Conservation (phyloP, 1,140 invertebrate genomes). For the Heliothis subflexa region DNA sequence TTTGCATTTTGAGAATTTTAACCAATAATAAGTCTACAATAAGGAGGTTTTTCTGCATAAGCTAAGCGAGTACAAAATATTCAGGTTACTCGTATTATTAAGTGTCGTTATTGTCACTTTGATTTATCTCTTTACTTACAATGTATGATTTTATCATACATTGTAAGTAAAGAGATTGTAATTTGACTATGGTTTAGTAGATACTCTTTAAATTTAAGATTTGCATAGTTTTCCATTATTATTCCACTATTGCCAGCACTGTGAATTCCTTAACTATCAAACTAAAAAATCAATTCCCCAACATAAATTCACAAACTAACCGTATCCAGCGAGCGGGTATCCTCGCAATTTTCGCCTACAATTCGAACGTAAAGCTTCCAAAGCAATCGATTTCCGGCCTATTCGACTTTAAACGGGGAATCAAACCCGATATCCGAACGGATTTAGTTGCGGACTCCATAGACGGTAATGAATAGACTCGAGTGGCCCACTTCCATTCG, state of each 20-base stretch:
- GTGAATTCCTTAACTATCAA: too few species aligned
- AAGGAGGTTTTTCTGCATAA: neutral
- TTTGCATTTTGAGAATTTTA: neutral
- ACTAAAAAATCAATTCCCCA: neutral
- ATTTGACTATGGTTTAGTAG: too few species aligned
- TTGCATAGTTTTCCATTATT: neutral
- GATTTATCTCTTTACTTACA: too few species aligned
- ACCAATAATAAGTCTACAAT: neutral
- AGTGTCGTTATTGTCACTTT: too few species aligned
- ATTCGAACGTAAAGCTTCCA: constrained; percentile 78
- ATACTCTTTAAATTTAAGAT: too few species aligned
- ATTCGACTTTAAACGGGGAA: constrained; percentile 84
- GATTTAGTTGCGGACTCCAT: constrained; percentile 80
- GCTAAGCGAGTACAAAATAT: too few species aligned
- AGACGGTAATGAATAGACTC: constrained; percentile 77
- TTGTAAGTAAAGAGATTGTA: too few species aligned
- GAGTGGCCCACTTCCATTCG: constrained; percentile 62
- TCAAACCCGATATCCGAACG: constrained; percentile 81
- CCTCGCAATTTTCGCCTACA: constrained; percentile 62
- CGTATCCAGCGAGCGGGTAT: constrained; percentile 56
- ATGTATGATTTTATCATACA: too few species aligned
- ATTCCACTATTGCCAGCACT: neutral
- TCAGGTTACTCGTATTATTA: too few species aligned
- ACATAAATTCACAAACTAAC: neutral
- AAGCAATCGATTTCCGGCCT: constrained; percentile 85